phyloP scores from a whole-genome alignment of 2,797 vertebrate genomes.

The Geotrypetes seraphini region DNA sequence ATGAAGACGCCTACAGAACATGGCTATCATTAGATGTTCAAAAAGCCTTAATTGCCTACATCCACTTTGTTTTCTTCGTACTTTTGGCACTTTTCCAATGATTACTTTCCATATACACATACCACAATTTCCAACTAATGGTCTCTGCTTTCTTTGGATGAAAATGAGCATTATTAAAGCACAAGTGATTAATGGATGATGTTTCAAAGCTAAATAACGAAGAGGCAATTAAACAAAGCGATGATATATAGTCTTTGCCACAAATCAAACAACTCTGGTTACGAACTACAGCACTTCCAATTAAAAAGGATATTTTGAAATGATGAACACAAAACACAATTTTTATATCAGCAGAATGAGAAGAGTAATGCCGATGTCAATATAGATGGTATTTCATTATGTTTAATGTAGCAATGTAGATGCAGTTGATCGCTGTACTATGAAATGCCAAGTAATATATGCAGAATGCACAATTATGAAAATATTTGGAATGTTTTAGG shows the following conservation, averaged over 20 bases:
- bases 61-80: not conserved
- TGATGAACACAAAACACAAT: not conserved
- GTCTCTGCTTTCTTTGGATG: slow-evolving; percentile 16
- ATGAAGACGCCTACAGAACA: no score
- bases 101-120: not conserved
- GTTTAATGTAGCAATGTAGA: no score
- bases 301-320: not conserved
- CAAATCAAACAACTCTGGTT: slow-evolving; percentile 9
- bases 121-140: slow-evolving; percentile 14
- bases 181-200: slow-evolving; percentile 38
- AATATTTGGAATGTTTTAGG: no score
- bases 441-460: no score
- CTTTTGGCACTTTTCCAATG: not conserved
- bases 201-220: slow-evolving; percentile 33
- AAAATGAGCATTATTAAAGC: slow-evolving; percentile 31
- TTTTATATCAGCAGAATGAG: no score
- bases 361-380: no score
- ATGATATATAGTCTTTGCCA: slow-evolving; percentile 19
- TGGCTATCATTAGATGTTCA: no score
- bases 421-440: no score
- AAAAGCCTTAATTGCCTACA: not conserved
- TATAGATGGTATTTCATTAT: no score
- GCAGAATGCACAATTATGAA: no score
- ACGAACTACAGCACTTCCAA: not conserved
- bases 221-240: slow-evolving; percentile 30